Conservation (phyloP, 2,113 vertebrate genomes). For the Mesoclemmys tuberculata region DNA sequence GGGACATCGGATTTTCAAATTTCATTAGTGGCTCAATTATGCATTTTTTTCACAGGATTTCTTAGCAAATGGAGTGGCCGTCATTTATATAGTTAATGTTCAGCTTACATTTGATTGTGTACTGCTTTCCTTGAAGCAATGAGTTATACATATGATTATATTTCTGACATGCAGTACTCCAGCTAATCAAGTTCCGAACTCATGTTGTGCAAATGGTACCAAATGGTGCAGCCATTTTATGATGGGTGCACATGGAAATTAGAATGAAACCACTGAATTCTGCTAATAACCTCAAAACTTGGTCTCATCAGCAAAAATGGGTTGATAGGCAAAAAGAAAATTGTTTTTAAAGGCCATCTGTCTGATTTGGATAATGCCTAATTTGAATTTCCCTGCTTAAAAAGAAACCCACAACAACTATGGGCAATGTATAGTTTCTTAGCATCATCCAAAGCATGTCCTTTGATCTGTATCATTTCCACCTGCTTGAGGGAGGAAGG, state of each 20-base stretch:
- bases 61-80: not conserved
- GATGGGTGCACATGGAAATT: not conserved
- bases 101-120: fast-evolving
- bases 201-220: not conserved
- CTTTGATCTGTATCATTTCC: not conserved
- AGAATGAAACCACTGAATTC: not conserved
- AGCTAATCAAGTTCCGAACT: not conserved
- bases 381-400: not conserved
- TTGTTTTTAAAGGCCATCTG: too few relatives aligned
- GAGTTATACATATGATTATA: not conserved
- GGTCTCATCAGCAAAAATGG: not conserved
- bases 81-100: not conserved
- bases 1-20: not conserved
- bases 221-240: not conserved
- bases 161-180: not conserved
- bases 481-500: not conserved
- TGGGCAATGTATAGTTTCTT: not conserved
- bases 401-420: not conserved
- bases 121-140: not conserved
- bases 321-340: not conserved
- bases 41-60: fast-evolving
- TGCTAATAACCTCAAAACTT: not conserved
- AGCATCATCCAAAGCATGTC: not conserved
- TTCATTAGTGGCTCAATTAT: not conserved
- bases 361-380: not conserved